A percentile compares a stretch with the other conserved stretches of the same genome.
phyloP scores from a whole-genome alignment of 2,797 vertebrate genomes.

The Megaceryle alcyon region DNA sequence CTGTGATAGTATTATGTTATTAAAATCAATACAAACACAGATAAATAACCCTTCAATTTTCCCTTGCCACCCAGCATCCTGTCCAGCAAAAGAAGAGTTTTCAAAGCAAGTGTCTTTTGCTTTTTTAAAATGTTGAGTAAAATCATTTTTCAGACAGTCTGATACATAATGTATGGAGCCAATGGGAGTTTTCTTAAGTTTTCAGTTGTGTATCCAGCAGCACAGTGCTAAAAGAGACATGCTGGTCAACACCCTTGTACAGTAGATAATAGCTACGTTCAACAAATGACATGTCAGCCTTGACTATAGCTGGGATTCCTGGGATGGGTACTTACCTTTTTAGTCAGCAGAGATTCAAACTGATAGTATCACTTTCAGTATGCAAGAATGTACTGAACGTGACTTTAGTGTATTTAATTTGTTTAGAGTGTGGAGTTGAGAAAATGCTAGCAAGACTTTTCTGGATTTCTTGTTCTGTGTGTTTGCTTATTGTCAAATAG shows the following conservation, averaged over 20 bases:
- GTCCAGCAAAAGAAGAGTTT: not conserved
- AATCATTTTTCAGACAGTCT: not conserved
- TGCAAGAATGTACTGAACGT: not conserved
- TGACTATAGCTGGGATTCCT: not conserved
- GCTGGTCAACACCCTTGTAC: accelerated
- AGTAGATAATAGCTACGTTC: not conserved
- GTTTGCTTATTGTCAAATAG: not conserved
- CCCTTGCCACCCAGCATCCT: not conserved
- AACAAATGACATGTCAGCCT: not conserved
- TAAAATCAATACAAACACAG: not conserved
- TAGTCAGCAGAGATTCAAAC: not conserved
- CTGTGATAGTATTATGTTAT: not conserved
- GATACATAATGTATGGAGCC: not conserved
- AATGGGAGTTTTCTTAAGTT: not conserved
- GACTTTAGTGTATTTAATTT: not conserved
- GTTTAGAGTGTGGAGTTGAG: not conserved
- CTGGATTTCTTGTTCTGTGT: not conserved
- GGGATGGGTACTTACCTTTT: not conserved
- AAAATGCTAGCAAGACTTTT: not conserved
- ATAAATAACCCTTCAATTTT: not conserved
- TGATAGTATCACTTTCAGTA: not conserved
- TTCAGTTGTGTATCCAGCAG: not conserved
- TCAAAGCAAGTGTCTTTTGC: not conserved
- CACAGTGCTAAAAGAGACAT: not conserved
- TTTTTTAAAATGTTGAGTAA: not conserved